phyloP scores from a whole-genome alignment of 2,888 invertebrate species.

The Patella pellucida region DNA sequence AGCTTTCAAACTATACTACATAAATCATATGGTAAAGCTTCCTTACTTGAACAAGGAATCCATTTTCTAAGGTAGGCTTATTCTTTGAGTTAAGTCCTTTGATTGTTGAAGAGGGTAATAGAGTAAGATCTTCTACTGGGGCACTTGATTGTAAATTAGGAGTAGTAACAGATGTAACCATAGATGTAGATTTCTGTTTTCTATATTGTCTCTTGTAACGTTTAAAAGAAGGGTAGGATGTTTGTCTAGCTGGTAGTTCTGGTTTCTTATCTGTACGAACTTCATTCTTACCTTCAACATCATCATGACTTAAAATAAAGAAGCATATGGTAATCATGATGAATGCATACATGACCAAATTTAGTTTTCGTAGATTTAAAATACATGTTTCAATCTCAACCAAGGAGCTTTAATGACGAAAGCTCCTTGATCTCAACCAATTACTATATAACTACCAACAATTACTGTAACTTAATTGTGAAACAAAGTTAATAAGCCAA shows the following conservation, averaged over 20 bases:
- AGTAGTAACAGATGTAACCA: constrained; percentile 29
- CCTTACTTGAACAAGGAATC: constrained; percentile 50
- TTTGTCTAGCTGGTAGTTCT: constrained; percentile 32
- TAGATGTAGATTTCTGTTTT: constrained; percentile 5
- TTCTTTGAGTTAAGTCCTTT: constrained; percentile 52
- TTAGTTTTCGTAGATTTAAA: no score
- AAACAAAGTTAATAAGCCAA: no score
- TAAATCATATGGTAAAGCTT: no score
- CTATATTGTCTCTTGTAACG: background rate
- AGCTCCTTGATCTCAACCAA: no score
- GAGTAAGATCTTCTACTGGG: constrained; percentile 36
- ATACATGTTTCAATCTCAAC: no score
- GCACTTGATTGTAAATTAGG: constrained; percentile 6
- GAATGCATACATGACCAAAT: no score
- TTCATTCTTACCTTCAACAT: constrained; percentile 12
- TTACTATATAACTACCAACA: no score
- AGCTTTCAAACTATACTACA: no score
- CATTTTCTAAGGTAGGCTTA: constrained; percentile 48
- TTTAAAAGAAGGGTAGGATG: constrained; percentile 33
- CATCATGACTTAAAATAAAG: background rate
- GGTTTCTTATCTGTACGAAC: background rate
- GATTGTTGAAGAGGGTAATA: constrained; percentile 45
- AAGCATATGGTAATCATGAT: no score
- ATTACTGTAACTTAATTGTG: no score
- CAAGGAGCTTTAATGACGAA: no score